Percentiles rank a stretch among this genome's conserved stretches.
These are phyloP conservation scores for Drosophila murphyi DNA, from an alignment of 1,140 invertebrate genomes.

Conservation along the genomic window DNA sequence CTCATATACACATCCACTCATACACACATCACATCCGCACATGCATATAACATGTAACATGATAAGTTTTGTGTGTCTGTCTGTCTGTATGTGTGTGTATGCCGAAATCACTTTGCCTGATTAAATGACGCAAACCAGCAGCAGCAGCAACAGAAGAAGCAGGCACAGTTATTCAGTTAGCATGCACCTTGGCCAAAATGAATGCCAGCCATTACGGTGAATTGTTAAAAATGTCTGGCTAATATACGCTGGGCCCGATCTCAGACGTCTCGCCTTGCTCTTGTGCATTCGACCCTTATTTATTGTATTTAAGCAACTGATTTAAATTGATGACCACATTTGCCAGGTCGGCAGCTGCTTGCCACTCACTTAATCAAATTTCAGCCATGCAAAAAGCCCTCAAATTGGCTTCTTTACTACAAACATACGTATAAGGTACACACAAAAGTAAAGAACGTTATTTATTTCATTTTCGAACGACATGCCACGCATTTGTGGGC, in stretches of 20 bases:
- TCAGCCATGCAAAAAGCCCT: conserved; percentile 60
- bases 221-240: conserved; percentile 80
- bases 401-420: conserved; percentile 47
- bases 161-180: conserved; percentile 38
- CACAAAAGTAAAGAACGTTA: conserved; percentile 40
- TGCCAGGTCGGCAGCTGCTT: conserved; percentile 21
- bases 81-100: conserved; percentile 32
- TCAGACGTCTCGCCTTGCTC: background rate
- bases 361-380: conserved; percentile 79
- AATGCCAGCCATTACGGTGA: conserved; percentile 64
- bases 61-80: conserved; percentile 61
- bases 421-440: background rate
- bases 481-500: conserved; percentile 43
- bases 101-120: conserved; percentile 78
- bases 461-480: conserved; percentile 48
- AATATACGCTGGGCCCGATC: conserved; percentile 42
- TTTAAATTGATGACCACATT: conserved; percentile 76
- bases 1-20: conserved; percentile 24
- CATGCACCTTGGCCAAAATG: conserved; percentile 58
- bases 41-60: conserved; percentile 47
- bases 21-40: conserved; percentile 16
- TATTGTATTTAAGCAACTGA: conserved; percentile 70
- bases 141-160: conserved; percentile 16
- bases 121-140: conserved; percentile 72
- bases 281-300: conserved; percentile 55